A percentile compares a stretch with the other conserved stretches of the same genome.
phyloP scores from a whole-genome alignment of 2,797 vertebrate genomes.

The Fistularia commersonii region DNA sequence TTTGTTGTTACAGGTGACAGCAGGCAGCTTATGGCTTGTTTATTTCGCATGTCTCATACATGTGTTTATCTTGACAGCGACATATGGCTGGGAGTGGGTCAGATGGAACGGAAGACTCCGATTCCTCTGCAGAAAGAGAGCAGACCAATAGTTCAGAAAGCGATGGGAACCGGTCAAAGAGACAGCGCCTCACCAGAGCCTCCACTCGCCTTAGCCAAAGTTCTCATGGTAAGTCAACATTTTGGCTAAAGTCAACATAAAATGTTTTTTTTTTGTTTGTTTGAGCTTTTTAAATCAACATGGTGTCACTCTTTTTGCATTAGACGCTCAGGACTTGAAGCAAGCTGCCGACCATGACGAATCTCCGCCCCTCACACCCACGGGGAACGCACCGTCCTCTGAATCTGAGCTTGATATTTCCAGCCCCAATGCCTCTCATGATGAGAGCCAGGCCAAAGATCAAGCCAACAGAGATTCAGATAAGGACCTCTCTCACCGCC shows the following conservation, averaged over 20 bases:
- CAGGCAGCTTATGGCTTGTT: not conserved
- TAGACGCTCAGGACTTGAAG: slow-evolving; percentile 85
- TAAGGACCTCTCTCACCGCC: slow-evolving; percentile 93
- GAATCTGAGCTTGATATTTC: slow-evolving; percentile 98
- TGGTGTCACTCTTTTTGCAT: slow-evolving; percentile 14
- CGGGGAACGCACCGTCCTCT: slow-evolving; percentile 97
- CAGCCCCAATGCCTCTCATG: slow-evolving; percentile 93
- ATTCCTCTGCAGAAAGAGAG: slow-evolving; percentile 94
- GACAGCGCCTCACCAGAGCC: slow-evolving; percentile 91
- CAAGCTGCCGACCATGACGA: slow-evolving; percentile 90
- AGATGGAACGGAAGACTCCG: slow-evolving; percentile 95
- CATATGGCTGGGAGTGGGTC: slow-evolving; percentile 91
- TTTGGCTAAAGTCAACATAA: too few relatives aligned
- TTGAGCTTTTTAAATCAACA: not conserved
- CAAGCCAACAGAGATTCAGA: slow-evolving; percentile 90
- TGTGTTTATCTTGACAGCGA: slow-evolving; percentile 73
- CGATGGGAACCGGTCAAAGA: slow-evolving; percentile 84
- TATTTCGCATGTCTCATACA: not conserved
- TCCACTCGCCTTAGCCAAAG: slow-evolving; percentile 95
- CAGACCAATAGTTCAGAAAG: slow-evolving; percentile 97
- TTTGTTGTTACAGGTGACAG: too few relatives aligned
- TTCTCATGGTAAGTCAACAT: slow-evolving; percentile 84
- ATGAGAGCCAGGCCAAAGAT: slow-evolving; percentile 94
- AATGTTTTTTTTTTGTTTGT: not conserved
- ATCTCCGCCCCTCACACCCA: slow-evolving; percentile 94